Evolutionary conservation across 2,797 vertebrate species (phyloP).

Genomic region (Catharus ustulatus): DNA sequence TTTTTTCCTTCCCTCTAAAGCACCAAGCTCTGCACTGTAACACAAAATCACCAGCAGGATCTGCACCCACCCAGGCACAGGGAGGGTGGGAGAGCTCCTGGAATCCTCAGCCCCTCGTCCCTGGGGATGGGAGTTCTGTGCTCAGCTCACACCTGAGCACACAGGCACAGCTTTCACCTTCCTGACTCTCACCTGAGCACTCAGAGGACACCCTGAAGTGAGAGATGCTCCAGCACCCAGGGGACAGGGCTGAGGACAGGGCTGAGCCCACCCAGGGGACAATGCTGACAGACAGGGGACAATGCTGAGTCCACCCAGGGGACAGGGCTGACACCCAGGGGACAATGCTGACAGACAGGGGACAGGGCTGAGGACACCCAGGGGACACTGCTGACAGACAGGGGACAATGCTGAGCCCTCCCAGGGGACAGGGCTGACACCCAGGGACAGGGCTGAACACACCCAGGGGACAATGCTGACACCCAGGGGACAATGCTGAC

Average conservation of each 20-base stretch:
- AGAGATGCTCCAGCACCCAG: background rate
- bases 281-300: no score
- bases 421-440: background rate
- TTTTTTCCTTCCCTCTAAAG: background rate
- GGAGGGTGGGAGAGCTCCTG: background rate
- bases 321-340: no score
- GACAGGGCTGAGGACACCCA: background rate
- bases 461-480: background rate
- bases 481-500: background rate
- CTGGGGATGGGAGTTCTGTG: rapidly evolving
- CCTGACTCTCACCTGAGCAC: background rate
- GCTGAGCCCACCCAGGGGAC: no score
- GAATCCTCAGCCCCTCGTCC: background rate
- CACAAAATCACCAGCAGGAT: background rate
- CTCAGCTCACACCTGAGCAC: background rate
- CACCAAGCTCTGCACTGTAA: background rate
- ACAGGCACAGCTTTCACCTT: background rate
- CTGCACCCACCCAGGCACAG: background rate
- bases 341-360: no score
- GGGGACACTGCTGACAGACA: background rate
- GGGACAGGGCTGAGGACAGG: background rate
- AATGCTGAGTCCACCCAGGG: background rate
- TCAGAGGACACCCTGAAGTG: background rate
- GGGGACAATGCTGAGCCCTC: background rate
- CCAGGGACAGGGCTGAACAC: background rate